Evolutionary conservation across 2,888 invertebrate genomes (phyloP).

Genomic region (Pteria penguin): DNA sequence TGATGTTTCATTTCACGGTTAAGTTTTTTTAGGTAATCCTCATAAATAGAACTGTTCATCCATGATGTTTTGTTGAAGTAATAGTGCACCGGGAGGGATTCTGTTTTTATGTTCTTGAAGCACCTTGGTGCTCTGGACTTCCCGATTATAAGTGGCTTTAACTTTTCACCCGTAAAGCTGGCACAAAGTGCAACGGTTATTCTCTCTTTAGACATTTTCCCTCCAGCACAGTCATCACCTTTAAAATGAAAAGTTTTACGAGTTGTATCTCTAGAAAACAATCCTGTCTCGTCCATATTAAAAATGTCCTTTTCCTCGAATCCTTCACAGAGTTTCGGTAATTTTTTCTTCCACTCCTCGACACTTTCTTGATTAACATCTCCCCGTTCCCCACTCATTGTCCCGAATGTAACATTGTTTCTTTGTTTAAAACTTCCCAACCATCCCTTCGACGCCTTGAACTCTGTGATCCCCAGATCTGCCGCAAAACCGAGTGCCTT

Average conservation of each 20-base stretch:
- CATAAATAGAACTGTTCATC: slow-evolving; percentile 24
- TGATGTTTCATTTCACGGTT: slow-evolving; percentile 13
- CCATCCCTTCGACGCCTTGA: too few relatives aligned
- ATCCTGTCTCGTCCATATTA: too few relatives aligned
- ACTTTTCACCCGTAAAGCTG: slow-evolving; percentile 37
- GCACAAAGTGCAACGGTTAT: slow-evolving; percentile 43
- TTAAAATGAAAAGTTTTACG: slow-evolving; percentile 36
- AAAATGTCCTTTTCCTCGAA: too few relatives aligned
- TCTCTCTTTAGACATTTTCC: slow-evolving; percentile 47
- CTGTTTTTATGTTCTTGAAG: not conserved
- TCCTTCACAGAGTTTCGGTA: too few relatives aligned
- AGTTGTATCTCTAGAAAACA: slow-evolving; percentile 42
- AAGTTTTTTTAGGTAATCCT: slow-evolving; percentile 1
- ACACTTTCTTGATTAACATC: too few relatives aligned
- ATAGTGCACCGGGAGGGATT: not conserved
- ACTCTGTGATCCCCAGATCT: too few relatives aligned
- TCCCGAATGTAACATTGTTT: too few relatives aligned
- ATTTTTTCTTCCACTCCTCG: too few relatives aligned
- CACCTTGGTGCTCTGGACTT: slow-evolving; percentile 20
- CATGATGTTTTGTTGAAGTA: slow-evolving; percentile 30
- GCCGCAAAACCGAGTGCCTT: too few relatives aligned
- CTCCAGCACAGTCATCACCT: slow-evolving; percentile 42
- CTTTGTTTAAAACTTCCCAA: too few relatives aligned
- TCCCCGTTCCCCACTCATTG: too few relatives aligned
- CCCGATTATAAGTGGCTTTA: slow-evolving; percentile 2